A percentile compares a stretch with the other conserved stretches of the same genome.
These are phyloP conservation scores for Girardinus metallicus DNA, from an alignment of 2,797 vertebrate species.

Conservation along the genomic window DNA sequence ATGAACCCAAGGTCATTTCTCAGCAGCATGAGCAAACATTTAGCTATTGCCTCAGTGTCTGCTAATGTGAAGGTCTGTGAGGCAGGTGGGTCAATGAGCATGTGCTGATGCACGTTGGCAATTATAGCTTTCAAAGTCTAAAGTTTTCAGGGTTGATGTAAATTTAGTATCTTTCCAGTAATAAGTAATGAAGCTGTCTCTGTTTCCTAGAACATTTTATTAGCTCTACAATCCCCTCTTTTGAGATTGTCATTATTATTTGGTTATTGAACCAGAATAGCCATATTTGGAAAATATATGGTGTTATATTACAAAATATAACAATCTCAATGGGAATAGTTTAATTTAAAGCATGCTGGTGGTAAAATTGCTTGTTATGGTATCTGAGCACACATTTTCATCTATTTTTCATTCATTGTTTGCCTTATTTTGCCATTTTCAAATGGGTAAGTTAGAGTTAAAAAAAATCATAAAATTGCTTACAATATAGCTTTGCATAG, in stretches of 20 bases:
- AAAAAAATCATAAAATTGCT: not conserved
- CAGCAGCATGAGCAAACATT: conserved; percentile 81
- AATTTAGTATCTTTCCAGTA: conserved; percentile 43
- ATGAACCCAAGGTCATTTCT: conserved; percentile 73
- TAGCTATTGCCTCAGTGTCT: conserved; percentile 82
- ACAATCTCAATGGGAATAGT: not conserved
- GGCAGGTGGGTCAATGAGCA: conserved; percentile 63
- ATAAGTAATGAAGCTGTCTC: not conserved
- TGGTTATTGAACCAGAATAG: not conserved
- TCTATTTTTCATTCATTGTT: not conserved
- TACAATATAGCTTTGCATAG: not conserved
- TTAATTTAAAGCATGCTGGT: not conserved
- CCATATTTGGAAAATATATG: not conserved
- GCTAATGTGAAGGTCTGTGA: conserved; percentile 77
- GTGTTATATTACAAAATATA: not conserved
- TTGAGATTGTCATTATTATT: not conserved
- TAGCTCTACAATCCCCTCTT: not conserved
- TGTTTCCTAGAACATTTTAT: conserved; percentile 11
- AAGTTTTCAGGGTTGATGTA: conserved; percentile 65
- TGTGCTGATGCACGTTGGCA: conserved; percentile 62
- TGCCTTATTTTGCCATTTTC: not conserved
- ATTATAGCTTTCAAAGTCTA: conserved; percentile 69
- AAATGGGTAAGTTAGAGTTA: not conserved
- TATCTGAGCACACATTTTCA: not conserved
- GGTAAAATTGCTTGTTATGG: not conserved